A percentile compares a stretch with the other conserved stretches of the same genome.
phyloP scores from a whole-genome alignment of 1,140 invertebrate genomes.

The Ceratosolen fusciceps region DNA sequence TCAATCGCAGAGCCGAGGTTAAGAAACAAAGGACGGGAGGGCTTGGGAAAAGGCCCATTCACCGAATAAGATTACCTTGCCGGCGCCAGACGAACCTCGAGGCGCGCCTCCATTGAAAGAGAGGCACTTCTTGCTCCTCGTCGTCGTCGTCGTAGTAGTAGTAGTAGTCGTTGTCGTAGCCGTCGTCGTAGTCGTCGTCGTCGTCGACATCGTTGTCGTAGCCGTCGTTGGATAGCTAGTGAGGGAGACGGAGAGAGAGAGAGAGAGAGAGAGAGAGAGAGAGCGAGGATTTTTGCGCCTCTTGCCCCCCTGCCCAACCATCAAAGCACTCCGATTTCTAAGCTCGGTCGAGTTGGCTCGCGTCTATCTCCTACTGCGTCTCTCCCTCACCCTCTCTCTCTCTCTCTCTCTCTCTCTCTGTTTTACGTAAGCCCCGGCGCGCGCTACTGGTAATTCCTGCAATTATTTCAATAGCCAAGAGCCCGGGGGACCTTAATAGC shows the following conservation, averaged over 20 bases:
- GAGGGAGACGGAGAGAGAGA: too few species aligned
- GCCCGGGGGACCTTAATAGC: slow-evolving; percentile 11
- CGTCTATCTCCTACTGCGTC: not conserved
- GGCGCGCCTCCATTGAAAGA: not conserved
- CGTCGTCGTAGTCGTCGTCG: too few species aligned
- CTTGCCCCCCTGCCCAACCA: not conserved
- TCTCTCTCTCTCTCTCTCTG: not conserved
- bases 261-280: too few species aligned
- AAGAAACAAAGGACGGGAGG: not conserved
- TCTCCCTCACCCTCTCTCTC: not conserved
- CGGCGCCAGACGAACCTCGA: not conserved
- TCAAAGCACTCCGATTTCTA: slow-evolving; percentile 9
- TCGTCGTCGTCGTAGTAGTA: too few species aligned
- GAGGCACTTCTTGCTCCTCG: not conserved
- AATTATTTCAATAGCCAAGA: slow-evolving; percentile 13
- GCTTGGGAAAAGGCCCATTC: not conserved
- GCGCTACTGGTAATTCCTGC: not conserved
- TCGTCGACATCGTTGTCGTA: too few species aligned
- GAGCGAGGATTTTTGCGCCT: slow-evolving; percentile 7
- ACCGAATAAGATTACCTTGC: not conserved
- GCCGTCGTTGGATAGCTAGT: too few species aligned
- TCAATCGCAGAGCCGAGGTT: not conserved
- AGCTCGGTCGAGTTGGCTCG: not conserved
- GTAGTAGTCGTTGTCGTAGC: too few species aligned
- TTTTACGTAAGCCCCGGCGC: not conserved